A percentile compares a stretch with the other conserved stretches of the same genome.
Evolutionary conservation across 2,113 vertebrate species (phyloP).

Genomic region (Blennius ocellaris): DNA sequence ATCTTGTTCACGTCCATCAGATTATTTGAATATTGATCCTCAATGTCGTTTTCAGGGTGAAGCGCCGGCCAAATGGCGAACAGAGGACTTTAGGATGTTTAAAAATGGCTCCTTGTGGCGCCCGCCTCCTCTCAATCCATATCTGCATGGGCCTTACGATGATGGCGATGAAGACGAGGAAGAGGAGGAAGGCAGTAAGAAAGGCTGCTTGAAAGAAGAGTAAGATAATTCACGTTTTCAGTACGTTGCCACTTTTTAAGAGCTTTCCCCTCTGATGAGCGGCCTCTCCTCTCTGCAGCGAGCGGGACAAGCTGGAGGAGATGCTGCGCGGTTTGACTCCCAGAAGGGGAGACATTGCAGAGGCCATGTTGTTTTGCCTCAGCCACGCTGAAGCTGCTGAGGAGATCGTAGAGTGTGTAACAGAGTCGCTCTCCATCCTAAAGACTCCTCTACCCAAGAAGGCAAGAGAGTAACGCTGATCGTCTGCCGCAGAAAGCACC

Average conservation of each 20-base stretch:
- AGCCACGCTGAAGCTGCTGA: constrained; percentile 97
- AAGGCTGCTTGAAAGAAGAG: constrained; percentile 97
- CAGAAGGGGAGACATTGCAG: constrained; percentile 93
- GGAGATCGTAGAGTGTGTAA: constrained; percentile 97
- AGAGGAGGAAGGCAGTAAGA: constrained; percentile 92
- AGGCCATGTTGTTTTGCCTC: constrained; percentile 98
- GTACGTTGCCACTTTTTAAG: neutral
- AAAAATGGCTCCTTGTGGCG: constrained; percentile 98
- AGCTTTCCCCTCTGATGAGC: too few species aligned
- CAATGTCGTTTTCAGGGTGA: constrained; percentile 86
- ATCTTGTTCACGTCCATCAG: neutral
- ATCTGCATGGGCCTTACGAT: constrained; percentile 94
- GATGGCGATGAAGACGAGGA: constrained; percentile 92
- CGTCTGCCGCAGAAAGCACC: neutral
- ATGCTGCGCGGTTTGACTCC: constrained; percentile 93
- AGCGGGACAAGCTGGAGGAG: constrained; percentile 97
- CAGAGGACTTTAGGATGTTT: constrained; percentile 98
- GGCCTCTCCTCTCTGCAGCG: constrained; percentile 80
- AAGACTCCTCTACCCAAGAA: constrained; percentile 99
- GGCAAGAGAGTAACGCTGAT: constrained; percentile 60
- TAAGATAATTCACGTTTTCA: constrained; percentile 73
- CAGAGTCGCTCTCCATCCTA: constrained; percentile 96
- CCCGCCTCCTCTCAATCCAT: constrained; percentile 95
- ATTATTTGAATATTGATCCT: neutral
- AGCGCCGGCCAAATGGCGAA: constrained; percentile 95